These are phyloP conservation scores for Ammospiza caudacuta DNA, from an alignment of 2,113 vertebrate genomes.

Conservation along the genomic window DNA sequence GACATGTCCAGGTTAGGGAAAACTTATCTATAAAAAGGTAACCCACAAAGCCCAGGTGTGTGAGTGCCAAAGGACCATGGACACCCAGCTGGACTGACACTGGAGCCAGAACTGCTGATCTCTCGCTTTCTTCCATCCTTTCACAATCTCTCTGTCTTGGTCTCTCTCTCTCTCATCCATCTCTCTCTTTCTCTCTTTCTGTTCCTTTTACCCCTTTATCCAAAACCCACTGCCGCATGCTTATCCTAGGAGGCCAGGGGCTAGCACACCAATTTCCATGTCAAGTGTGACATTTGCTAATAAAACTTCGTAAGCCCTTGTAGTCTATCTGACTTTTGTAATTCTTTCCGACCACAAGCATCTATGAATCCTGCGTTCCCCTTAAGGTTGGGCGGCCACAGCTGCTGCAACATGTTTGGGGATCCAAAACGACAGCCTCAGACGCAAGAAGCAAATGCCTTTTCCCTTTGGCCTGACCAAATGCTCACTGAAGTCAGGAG, in stretches of 20 bases:
- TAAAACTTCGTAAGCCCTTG: neutral
- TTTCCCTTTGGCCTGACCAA: neutral
- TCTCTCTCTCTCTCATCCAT: neutral
- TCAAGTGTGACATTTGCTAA: neutral
- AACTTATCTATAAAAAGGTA: neutral
- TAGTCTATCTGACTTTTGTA: neutral
- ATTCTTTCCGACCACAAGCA: neutral
- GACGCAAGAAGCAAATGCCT: neutral
- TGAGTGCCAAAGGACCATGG: neutral
- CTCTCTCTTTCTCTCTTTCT: neutral
- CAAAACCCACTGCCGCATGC: accelerated
- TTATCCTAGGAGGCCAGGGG: neutral
- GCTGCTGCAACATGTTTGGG: neutral
- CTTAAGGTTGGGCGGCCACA: neutral
- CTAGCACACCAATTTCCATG: neutral
- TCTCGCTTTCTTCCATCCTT: neutral
- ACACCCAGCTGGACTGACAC: accelerated
- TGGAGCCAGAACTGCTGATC: neutral
- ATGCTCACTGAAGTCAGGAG: neutral
- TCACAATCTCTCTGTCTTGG: too few species aligned
- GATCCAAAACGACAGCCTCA: accelerated
- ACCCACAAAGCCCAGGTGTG: neutral
- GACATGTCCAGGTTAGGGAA: neutral
- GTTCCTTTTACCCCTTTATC: neutral
- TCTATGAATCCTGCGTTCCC: accelerated